A percentile compares a stretch with the other conserved stretches of the same genome.
phyloP scores from a whole-genome alignment of 23 tunicate genomes.

The Corella eumyota region DNA sequence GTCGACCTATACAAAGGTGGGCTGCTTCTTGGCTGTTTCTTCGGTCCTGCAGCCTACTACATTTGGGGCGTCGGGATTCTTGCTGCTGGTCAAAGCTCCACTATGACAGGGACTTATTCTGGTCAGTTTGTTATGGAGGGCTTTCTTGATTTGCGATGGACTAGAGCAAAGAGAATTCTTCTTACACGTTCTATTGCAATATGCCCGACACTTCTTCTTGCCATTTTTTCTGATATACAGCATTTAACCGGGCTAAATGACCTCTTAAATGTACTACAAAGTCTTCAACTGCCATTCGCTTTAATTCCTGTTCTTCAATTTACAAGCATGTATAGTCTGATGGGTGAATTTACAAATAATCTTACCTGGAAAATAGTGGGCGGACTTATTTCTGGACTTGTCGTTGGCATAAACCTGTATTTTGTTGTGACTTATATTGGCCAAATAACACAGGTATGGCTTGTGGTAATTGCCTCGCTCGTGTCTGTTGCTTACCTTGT shows the following conservation, averaged over 20 bases:
- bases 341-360: slow-evolving; percentile 70
- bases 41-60: slow-evolving; percentile 83
- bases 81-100: slow-evolving; percentile 96
- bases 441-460: slow-evolving; percentile 18
- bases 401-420: slow-evolving; percentile 65
- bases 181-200: slow-evolving; percentile 88
- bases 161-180: slow-evolving; percentile 50
- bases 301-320: slow-evolving; percentile 73
- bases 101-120: slow-evolving; percentile 94
- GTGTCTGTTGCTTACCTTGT: slow-evolving; percentile 11
- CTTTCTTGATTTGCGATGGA: slow-evolving; percentile 83
- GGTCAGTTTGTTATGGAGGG: slow-evolving; percentile 99
- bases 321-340: slow-evolving; percentile 39
- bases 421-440: slow-evolving; percentile 53
- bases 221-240: slow-evolving; percentile 65
- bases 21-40: slow-evolving; percentile 61
- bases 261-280: slow-evolving; percentile 76
- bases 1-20: slow-evolving; percentile 85
- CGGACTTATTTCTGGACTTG: slow-evolving; percentile 25
- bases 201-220: slow-evolving; percentile 74
- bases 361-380: slow-evolving; percentile 59
- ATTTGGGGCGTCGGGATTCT: slow-evolving; percentile 95
- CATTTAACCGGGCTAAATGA: slow-evolving; percentile 67
- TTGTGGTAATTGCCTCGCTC: slow-evolving; percentile 15
- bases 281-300: slow-evolving; percentile 86